Evolutionary conservation across 2,888 invertebrate genomes (phyloP).

Genomic region (Opisthograptis luteolata): DNA sequence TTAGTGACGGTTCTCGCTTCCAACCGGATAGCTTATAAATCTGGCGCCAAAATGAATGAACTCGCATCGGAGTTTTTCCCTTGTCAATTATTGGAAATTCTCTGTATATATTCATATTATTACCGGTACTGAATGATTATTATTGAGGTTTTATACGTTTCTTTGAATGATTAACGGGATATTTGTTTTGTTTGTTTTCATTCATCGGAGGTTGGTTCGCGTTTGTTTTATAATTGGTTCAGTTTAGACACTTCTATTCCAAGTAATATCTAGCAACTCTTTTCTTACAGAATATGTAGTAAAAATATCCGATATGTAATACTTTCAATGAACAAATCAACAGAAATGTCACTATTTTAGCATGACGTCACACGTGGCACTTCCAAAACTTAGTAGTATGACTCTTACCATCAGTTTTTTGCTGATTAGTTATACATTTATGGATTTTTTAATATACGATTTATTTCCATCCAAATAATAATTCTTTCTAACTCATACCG

Average conservation of each 20-base stretch:
- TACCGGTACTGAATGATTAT: constrained; percentile 48
- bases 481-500: constrained; percentile 26
- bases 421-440: background rate
- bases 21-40: constrained; percentile 71
- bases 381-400: too few relatives aligned
- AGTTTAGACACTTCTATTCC: too few relatives aligned
- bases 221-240: background rate
- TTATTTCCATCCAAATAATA: background rate
- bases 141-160: constrained; percentile 46
- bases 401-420: too few relatives aligned
- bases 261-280: too few relatives aligned
- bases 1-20: constrained; percentile 69
- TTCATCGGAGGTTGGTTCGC: background rate
- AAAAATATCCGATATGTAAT: too few relatives aligned
- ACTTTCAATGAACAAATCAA: too few relatives aligned
- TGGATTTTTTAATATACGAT: too few relatives aligned
- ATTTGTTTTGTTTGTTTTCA: constrained; percentile 23
- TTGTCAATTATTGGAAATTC: constrained; percentile 57
- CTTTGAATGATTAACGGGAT: constrained; percentile 45
- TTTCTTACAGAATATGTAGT: too few relatives aligned
- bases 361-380: too few relatives aligned
- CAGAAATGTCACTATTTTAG: too few relatives aligned
- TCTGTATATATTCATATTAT: constrained; percentile 53
- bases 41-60: constrained; percentile 80
- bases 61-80: constrained; percentile 61